Evolutionary conservation across 2,797 vertebrate genomes (phyloP).

Genomic region (Parauchenoglanis punctatus): DNA sequence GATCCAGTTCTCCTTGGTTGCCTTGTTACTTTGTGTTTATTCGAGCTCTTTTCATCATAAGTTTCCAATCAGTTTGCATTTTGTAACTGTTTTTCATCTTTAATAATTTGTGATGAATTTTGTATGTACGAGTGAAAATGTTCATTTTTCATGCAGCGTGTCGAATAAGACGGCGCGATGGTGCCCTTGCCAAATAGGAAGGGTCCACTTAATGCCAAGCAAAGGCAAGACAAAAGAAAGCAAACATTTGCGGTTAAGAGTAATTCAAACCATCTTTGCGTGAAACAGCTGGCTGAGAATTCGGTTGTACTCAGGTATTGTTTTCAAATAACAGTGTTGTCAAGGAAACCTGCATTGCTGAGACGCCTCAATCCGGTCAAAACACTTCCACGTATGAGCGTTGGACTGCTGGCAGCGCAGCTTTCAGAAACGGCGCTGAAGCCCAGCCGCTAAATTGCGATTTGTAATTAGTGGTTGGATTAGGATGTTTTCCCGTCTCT

Average conservation of each 20-base stretch:
- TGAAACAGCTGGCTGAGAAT: slow-evolving; percentile 72
- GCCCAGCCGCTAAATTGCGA: slow-evolving; percentile 39
- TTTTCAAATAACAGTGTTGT: slow-evolving; percentile 83
- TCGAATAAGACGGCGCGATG: slow-evolving; percentile 55
- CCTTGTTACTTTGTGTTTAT: slow-evolving; percentile 38
- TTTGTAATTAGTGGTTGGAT: slow-evolving; percentile 40
- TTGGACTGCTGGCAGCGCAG: background rate
- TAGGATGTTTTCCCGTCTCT: slow-evolving; percentile 26
- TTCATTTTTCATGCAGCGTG: slow-evolving; percentile 40
- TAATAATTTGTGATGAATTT: slow-evolving; percentile 65
- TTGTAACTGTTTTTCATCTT: slow-evolving; percentile 40
- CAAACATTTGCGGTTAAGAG: slow-evolving; percentile 73
- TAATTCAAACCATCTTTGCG: slow-evolving; percentile 84
- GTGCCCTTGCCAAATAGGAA: slow-evolving; percentile 63
- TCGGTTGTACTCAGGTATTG: slow-evolving; percentile 77
- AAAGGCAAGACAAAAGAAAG: slow-evolving; percentile 79
- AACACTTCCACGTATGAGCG: slow-evolving; percentile 7
- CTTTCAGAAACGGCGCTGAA: slow-evolving; percentile 12
- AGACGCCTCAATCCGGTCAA: slow-evolving; percentile 56
- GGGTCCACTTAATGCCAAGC: slow-evolving; percentile 75
- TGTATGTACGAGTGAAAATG: slow-evolving; percentile 59
- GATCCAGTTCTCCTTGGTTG: slow-evolving; percentile 65
- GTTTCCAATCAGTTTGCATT: slow-evolving; percentile 40
- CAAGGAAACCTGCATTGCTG: slow-evolving; percentile 75
- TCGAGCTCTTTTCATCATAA: background rate